phyloP scores from a whole-genome alignment of 2,113 vertebrate genomes.

The Tragelaphus strepsiceros region DNA sequence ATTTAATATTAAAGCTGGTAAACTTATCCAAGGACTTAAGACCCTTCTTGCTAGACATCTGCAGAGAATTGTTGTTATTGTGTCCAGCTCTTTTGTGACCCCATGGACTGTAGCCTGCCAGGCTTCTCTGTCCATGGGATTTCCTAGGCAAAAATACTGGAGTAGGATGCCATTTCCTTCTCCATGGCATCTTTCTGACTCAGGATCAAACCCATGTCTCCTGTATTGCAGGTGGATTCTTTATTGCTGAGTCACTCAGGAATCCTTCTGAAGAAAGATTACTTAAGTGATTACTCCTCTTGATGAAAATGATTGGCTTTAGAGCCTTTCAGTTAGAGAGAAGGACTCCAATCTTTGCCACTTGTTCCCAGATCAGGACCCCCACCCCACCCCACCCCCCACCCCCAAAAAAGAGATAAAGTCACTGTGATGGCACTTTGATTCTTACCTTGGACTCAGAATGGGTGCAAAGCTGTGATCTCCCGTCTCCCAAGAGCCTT shows the following conservation, averaged over 20 bases:
- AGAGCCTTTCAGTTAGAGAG: neutral
- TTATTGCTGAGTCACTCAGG: neutral
- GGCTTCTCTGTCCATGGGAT: neutral
- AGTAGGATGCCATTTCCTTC: neutral
- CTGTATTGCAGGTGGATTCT: neutral
- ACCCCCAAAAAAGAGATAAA: neutral
- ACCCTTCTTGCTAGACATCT: neutral
- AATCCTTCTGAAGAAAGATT: neutral
- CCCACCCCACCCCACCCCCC: fast-evolving
- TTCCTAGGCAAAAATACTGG: neutral
- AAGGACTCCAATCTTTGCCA: neutral
- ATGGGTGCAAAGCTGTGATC: neutral
- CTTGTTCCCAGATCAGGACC: neutral
- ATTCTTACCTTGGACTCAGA: neutral
- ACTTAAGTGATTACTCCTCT: neutral
- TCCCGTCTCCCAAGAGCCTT: neutral
- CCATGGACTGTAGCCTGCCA: neutral
- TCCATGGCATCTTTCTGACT: neutral
- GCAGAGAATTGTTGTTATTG: neutral
- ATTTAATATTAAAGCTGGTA: neutral
- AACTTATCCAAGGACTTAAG: neutral
- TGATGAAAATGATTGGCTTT: neutral
- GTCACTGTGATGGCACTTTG: neutral
- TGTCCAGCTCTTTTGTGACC: neutral
- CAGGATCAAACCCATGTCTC: neutral